phyloP scores from a whole-genome alignment of 2,888 invertebrate species.

The Rhopalosiphum nymphaeae region DNA sequence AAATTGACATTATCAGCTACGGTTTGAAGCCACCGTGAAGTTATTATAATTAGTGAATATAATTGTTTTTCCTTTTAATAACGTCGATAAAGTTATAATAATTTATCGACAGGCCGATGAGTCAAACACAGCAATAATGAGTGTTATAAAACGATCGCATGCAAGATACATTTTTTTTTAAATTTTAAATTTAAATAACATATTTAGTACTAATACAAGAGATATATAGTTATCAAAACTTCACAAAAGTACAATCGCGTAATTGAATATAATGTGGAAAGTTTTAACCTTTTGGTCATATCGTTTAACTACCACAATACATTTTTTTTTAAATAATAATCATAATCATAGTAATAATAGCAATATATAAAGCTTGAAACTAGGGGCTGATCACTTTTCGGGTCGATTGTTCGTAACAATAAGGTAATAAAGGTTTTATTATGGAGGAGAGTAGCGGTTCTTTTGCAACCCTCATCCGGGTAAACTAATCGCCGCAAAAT shows the following conservation, averaged over 20 bases:
- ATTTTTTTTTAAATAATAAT: constrained; percentile 15
- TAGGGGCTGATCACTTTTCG: constrained; percentile 40
- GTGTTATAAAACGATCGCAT: neutral
- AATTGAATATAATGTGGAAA: constrained; percentile 30
- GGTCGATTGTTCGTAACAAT: constrained; percentile 45
- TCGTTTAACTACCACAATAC: neutral
- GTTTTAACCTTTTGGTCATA: neutral
- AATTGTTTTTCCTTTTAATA: neutral
- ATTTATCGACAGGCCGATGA: neutral
- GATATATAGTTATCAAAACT: neutral
- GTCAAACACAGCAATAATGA: neutral
- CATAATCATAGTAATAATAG: neutral
- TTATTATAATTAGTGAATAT: neutral
- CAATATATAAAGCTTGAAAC: neutral
- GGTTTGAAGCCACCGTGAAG: neutral
- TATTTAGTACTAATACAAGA: neutral
- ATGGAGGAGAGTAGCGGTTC: neutral
- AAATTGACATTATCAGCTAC: neutral
- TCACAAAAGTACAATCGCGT: neutral
- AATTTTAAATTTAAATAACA: neutral
- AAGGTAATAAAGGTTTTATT: constrained; percentile 35
- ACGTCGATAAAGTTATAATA: neutral
- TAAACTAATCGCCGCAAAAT: constrained; percentile 56
- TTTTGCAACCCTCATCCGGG: constrained; percentile 29
- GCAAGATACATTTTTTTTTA: neutral